phyloP scores from a whole-genome alignment of 2,888 invertebrate species.

The Pristionchus japonicus region DNA sequence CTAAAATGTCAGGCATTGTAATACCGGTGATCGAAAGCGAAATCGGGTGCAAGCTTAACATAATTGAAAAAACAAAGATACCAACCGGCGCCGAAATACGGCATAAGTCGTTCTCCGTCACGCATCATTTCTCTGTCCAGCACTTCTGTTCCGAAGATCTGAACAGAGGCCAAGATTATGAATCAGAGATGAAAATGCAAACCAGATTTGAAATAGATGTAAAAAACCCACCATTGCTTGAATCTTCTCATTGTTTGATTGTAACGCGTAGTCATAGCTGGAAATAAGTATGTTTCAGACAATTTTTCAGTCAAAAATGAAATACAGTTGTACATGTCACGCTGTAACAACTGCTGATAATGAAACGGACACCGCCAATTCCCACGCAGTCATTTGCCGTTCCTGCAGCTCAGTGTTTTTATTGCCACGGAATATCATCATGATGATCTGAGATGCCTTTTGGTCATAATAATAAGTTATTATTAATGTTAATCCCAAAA shows the following conservation, averaged over 20 bases:
- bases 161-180: no score
- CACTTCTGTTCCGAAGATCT: slow-evolving; percentile 64
- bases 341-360: background rate
- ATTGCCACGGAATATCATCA: slow-evolving; percentile 73
- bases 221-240: slow-evolving; percentile 54
- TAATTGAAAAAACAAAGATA: no score
- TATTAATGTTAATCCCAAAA: no score
- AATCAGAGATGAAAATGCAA: no score
- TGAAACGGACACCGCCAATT: slow-evolving; percentile 58
- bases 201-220: no score
- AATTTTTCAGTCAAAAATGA: no score
- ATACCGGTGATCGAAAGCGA: no score
- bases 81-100: slow-evolving; percentile 73
- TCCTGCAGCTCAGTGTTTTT: slow-evolving; percentile 59
- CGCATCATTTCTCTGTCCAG: slow-evolving; percentile 73
- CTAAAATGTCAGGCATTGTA: no score
- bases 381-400: slow-evolving; percentile 67
- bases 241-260: slow-evolving; percentile 59
- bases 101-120: slow-evolving; percentile 69
- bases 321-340: no score
- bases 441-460: slow-evolving; percentile 59
- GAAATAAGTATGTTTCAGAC: no score
- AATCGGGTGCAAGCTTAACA: no score
- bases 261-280: slow-evolving; percentile 62
- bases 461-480: no score